phyloP scores from a whole-genome alignment of 2,888 invertebrate genomes.

The Plebejus melissa region DNA sequence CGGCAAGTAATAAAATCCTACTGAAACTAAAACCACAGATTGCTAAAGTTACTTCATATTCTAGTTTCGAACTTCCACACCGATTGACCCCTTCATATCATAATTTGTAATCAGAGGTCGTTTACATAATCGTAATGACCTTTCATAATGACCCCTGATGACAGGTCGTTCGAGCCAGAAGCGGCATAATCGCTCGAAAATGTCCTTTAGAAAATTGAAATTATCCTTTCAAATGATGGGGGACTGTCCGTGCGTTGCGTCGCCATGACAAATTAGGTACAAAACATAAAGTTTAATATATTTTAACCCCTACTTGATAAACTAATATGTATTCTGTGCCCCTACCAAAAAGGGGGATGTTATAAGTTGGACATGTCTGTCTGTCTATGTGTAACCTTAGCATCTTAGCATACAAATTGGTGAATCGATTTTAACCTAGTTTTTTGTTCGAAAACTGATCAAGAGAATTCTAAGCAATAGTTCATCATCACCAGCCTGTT shows the following conservation, averaged over 20 bases:
- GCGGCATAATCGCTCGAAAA: conserved; percentile 6
- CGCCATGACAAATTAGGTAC: background rate
- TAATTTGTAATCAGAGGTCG: conserved; percentile 15
- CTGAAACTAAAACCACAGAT: conserved; percentile 1
- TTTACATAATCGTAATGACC: conserved; percentile 8
- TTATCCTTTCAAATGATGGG: background rate
- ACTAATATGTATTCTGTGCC: no score
- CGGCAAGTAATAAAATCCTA: conserved; percentile 3
- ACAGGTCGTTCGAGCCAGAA: background rate
- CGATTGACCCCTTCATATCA: background rate
- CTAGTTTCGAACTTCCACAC: background rate
- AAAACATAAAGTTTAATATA: no score
- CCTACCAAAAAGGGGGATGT: no score
- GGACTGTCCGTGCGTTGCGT: background rate
- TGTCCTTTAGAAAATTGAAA: conserved; percentile 1
- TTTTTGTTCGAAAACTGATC: no score
- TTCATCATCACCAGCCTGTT: no score
- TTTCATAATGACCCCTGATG: conserved; percentile 9
- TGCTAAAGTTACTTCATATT: background rate
- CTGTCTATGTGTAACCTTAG: no score
- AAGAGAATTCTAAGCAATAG: no score
- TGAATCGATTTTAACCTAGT: no score
- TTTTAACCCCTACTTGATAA: no score
- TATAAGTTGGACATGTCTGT: no score
- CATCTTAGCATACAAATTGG: no score